phyloP scores from a whole-genome alignment of 2,888 invertebrate species.

The Ferdinandea cuprea region DNA sequence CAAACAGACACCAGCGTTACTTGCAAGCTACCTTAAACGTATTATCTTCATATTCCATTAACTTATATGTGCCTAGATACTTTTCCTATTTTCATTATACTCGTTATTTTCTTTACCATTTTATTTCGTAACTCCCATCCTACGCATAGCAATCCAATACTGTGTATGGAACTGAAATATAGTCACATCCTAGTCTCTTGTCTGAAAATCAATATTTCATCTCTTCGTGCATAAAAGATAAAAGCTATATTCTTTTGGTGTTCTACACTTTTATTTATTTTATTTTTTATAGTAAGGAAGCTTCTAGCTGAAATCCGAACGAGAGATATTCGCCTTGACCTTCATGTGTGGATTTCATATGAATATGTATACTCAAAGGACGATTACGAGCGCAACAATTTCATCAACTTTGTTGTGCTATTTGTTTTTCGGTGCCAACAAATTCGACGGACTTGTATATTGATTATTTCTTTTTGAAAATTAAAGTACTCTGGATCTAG shows the following conservation, averaged over 20 bases:
- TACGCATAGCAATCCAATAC: conserved; percentile 4
- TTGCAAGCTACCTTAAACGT: too few species aligned
- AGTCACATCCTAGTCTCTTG: background rate
- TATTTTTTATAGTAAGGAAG: too few species aligned
- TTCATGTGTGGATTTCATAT: too few species aligned
- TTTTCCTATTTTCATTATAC: background rate
- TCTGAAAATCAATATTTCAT: conserved; percentile 36
- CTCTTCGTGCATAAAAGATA: conserved; percentile 35
- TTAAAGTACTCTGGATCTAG: background rate
- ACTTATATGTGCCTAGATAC: background rate
- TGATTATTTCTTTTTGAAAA: too few species aligned
- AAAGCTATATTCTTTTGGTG: background rate
- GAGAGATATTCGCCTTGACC: too few species aligned
- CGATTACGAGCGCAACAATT: too few species aligned
- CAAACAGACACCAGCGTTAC: too few species aligned
- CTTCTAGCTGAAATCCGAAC: too few species aligned
- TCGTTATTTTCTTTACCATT: background rate
- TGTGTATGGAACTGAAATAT: background rate
- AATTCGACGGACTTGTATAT: background rate
- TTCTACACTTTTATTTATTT: too few species aligned
- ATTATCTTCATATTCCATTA: too few species aligned
- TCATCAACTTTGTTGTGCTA: too few species aligned
- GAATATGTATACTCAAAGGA: too few species aligned
- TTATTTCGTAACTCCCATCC: background rate
- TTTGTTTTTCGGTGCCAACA: background rate